These are phyloP conservation scores for Malurus alboscapulatus DNA, from an alignment of 2,113 vertebrate genomes.

Conservation along the genomic window DNA sequence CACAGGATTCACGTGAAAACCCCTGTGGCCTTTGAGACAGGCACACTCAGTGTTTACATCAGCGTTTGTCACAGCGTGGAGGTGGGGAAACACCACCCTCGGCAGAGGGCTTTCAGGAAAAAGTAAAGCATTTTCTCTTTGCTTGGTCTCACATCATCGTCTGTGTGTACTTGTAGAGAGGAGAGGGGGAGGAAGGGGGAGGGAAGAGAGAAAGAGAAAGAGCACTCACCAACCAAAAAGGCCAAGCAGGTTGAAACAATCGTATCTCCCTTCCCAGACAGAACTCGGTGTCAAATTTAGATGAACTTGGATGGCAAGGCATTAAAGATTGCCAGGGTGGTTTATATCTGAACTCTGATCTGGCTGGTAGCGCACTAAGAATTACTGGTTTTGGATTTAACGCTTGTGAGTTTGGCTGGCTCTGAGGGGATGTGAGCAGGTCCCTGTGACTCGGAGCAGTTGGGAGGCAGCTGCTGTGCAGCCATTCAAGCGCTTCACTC, in stretches of 20 bases:
- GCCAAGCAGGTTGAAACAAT: not conserved
- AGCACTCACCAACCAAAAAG: not conserved
- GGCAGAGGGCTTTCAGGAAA: constrained; percentile 63
- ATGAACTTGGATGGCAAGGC: not conserved
- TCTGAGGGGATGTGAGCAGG: not conserved
- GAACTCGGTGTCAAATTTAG: not conserved
- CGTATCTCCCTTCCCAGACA: not conserved
- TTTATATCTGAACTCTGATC: not conserved
- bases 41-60: constrained; percentile 47
- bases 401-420: not conserved
- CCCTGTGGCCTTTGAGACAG: constrained; percentile 22
- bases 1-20: constrained; percentile 53
- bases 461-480: not conserved
- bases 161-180: not conserved
- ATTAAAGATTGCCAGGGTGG: not conserved
- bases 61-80: constrained; percentile 49
- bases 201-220: not conserved
- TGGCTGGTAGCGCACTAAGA: not conserved
- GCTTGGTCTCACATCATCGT: not conserved
- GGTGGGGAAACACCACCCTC: constrained; percentile 68
- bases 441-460: rapidly evolving
- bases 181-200: no score
- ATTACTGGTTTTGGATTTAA: not conserved
- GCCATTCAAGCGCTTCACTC: not conserved
- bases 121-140: constrained; percentile 37